Evolutionary conservation across 1,140 invertebrate genomes (phyloP).

Genomic region (Radopholus similis): DNA sequence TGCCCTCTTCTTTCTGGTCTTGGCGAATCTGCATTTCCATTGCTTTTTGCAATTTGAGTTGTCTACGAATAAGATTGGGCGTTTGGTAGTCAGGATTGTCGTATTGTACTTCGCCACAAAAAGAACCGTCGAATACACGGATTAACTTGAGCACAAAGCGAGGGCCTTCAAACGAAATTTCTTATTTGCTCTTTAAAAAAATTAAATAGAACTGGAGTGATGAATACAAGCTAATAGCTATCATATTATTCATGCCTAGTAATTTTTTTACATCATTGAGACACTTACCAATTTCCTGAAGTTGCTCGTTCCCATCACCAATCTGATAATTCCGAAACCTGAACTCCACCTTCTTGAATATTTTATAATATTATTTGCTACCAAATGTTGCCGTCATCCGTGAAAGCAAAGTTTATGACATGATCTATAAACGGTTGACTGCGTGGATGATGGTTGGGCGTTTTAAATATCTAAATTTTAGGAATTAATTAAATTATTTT

Average conservation of each 20-base stretch:
- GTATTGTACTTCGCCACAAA: slow-evolving; percentile 84
- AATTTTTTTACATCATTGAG: background rate
- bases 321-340: slow-evolving; percentile 94
- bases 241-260: background rate
- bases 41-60: slow-evolving; percentile 36
- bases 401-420: slow-evolving; percentile 83
- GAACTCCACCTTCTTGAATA: background rate
- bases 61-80: slow-evolving; percentile 67
- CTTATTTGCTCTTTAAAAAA: slow-evolving; percentile 21
- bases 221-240: too few species aligned
- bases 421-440: slow-evolving; percentile 99
- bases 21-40: slow-evolving; percentile 13
- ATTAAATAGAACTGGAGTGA: background rate
- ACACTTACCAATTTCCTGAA: slow-evolving; percentile 80
- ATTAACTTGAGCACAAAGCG: slow-evolving; percentile 92
- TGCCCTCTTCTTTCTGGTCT: slow-evolving; percentile 23
- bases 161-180: slow-evolving; percentile 17
- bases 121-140: slow-evolving; percentile 86
- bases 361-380: background rate
- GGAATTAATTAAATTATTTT: background rate
- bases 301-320: slow-evolving; percentile 84
- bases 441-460: slow-evolving; percentile 92
- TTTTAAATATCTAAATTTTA: slow-evolving; percentile 80
- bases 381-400: slow-evolving; percentile 90
- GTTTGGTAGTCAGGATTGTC: slow-evolving; percentile 87